These are phyloP conservation scores for Eospalax fontanierii DNA, from an alignment of 2,797 vertebrate genomes.

Conservation along the genomic window DNA sequence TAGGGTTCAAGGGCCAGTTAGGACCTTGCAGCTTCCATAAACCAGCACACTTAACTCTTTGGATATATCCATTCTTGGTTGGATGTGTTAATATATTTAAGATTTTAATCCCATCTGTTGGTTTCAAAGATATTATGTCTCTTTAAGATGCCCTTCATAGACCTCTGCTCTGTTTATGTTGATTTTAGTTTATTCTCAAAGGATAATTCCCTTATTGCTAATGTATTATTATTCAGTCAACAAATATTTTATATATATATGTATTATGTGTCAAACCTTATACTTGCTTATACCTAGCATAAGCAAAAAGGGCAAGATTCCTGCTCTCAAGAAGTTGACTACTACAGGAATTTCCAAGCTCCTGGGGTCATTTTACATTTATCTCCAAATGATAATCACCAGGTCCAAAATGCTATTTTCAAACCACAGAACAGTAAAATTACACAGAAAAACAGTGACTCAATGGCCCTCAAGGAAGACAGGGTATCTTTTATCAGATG, in stretches of 20 bases:
- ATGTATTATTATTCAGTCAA: background rate
- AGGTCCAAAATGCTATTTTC: constrained; percentile 61
- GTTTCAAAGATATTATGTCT: constrained; percentile 38
- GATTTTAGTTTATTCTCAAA: background rate
- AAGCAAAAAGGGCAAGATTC: constrained; percentile 58
- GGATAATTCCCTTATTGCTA: no score
- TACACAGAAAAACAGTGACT: constrained; percentile 58
- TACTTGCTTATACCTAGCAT: constrained; percentile 1
- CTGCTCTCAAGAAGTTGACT: constrained; percentile 47
- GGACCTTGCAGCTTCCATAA: background rate
- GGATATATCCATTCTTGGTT: constrained; percentile 35
- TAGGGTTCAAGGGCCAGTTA: background rate
- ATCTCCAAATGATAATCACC: constrained; percentile 35
- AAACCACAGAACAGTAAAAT: constrained; percentile 65
- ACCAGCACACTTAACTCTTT: background rate
- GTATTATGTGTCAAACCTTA: background rate
- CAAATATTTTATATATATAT: constrained; percentile 54
- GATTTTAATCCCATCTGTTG: constrained; percentile 22
- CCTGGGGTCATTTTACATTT: constrained; percentile 38
- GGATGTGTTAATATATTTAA: constrained; percentile 38
- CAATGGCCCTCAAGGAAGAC: constrained; percentile 7
- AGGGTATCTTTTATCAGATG: constrained; percentile 51
- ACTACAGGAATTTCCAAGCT: constrained; percentile 34
- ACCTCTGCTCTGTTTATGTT: constrained; percentile 1
- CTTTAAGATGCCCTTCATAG: constrained; percentile 1